Base-by-base conservation (phyloP, 2,888 invertebrate species). In the Mesochorus sp. region DNA sequence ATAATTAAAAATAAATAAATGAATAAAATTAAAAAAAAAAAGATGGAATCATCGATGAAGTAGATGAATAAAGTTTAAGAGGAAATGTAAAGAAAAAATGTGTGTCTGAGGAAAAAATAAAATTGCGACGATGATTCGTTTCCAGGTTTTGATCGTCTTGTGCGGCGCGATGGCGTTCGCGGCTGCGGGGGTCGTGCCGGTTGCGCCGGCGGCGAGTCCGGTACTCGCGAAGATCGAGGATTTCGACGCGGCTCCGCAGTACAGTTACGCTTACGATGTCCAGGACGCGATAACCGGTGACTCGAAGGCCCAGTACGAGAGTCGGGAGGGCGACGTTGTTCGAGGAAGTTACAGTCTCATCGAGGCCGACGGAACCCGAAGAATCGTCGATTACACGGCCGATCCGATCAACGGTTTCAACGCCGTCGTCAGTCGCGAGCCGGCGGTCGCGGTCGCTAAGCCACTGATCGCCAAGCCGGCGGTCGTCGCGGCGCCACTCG, bases 281-380 rank as follows among this genome's bases (percentile, higher is more conserved):
- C 84, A 85, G 61, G 85, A 85, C 34, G 76, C 77, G 0, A 61
- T 82, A 39, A 85, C 85, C 6, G 85, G 85, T n/a, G 85, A 85
- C 49, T 82, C 67, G 55, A 85, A 85, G 67, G 82, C 81, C 10
- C 85, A 85, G 55, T 68, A 79, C 74, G 84, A 82, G 66, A 62
- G 59, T 26, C 49, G 84, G 5, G 74, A 80, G 8, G 83, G 82
- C 17, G 83, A 83, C 14, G 28, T 77, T 2, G 83, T 83, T 1
- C 78, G 79, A 24, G 83, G 83, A 88, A 92, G 67, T 47, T 91
- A 90, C 82, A 86, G 88, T n/a, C 85, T 91, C 24, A 88, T 90
- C 49, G 91, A 91, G 82, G 88, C 91, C 19, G 91, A 91, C 85
- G 95, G 95, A 55, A 92, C 93, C 21, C 42, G 77, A 10, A 61